Percentiles rank a stretch among this genome's conserved stretches.
phyloP scores from a whole-genome alignment of 2,113 vertebrate genomes.

The Tyrannus savana region DNA sequence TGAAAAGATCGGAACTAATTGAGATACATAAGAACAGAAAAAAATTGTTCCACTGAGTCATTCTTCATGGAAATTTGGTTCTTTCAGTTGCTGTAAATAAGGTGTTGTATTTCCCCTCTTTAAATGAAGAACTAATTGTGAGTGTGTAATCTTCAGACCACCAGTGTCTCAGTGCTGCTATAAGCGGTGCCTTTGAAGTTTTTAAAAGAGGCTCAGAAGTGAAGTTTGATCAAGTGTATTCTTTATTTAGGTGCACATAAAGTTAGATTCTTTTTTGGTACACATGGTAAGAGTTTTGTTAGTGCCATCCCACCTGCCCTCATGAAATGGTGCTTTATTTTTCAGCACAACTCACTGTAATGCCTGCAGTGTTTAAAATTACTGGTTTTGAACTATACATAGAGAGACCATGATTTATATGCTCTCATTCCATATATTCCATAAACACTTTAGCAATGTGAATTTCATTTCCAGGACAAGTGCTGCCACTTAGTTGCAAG shows the following conservation, averaged over 20 bases:
- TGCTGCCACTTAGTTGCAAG: constrained; percentile 10
- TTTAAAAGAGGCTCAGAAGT: background rate
- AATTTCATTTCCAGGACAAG: constrained; percentile 43
- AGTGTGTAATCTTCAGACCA: background rate
- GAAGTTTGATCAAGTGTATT: constrained; percentile 8
- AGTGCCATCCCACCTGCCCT: background rate
- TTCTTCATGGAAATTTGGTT: background rate
- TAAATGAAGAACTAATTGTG: background rate
- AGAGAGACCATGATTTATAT: background rate
- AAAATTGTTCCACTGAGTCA: background rate
- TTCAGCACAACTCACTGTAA: background rate
- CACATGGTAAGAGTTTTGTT: background rate
- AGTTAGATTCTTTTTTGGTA: constrained; percentile 12
- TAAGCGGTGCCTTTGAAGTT: background rate
- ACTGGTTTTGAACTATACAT: background rate
- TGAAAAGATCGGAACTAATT: background rate
- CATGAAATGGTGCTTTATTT: constrained; percentile 2
- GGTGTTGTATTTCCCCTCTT: background rate
- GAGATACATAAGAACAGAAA: background rate
- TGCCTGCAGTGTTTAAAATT: background rate
- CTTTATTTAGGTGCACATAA: constrained; percentile 5
- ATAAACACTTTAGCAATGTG: constrained; percentile 54
- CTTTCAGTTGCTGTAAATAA: background rate
- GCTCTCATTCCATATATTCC: constrained; percentile 9
- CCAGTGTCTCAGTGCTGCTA: background rate